Conservation (phyloP, 2,888 invertebrate species). For the Tolmerus cingulatus region DNA sequence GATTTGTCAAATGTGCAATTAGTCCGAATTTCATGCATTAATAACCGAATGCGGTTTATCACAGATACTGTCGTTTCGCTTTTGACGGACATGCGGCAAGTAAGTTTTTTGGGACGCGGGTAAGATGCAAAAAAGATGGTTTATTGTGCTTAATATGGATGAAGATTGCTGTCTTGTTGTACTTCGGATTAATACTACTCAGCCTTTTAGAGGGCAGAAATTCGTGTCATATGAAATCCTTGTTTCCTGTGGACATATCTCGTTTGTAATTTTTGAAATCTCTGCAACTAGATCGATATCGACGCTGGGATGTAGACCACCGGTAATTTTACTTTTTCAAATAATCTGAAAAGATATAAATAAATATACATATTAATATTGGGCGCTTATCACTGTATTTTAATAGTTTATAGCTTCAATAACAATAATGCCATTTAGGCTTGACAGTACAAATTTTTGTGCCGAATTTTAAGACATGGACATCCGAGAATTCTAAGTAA, state of each 20-base stretch:
- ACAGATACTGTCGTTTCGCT: constrained; percentile 52
- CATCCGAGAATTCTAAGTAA: not conserved
- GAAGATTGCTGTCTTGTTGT: not conserved
- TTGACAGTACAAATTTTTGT: not conserved
- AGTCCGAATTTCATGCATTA: constrained; percentile 63
- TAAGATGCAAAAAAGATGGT: not conserved
- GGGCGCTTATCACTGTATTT: not conserved
- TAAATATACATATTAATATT: not conserved
- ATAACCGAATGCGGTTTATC: constrained; percentile 57
- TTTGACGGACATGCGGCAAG: constrained; percentile 61
- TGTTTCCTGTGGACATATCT: constrained; percentile 17
- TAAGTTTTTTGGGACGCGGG: constrained; percentile 45
- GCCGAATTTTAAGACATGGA: not conserved
- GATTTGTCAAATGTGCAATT: constrained; percentile 57
- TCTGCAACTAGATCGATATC: not conserved
- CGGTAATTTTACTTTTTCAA: not conserved
- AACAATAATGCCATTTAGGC: not conserved
- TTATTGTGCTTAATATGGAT: not conserved
- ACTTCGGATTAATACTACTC: not conserved
- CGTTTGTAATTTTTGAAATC: not conserved
- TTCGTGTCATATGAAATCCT: constrained; percentile 32
- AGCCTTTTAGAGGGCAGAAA: constrained; percentile 15
- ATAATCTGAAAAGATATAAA: constrained; percentile 5
- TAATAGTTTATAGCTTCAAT: not conserved
- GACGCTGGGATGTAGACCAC: not conserved